Evolutionary conservation across 2,113 vertebrate species (phyloP), one percentile per base, ranked within the genome.

Genomic region (Chlorodrepanis virens): DNA sequence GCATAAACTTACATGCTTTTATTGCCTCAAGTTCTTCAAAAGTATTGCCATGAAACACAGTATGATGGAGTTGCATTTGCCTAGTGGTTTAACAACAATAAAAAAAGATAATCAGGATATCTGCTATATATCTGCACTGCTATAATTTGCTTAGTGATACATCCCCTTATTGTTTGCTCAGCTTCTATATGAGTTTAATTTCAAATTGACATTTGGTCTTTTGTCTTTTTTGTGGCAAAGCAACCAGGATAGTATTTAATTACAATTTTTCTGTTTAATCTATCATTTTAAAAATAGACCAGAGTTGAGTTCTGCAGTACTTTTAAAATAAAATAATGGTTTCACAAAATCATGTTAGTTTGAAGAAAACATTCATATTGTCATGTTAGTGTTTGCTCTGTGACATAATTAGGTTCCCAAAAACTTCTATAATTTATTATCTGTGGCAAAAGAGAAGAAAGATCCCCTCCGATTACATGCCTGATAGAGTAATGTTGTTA

Each of bases 401-500:
- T 92, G 91, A 84, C 86, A 82, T 84, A 91, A 95, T 89, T 89
- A 92, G 49, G 65, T 95, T 92, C 64, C 39, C 31, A 78, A 89
- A 94, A 89, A 87, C 28, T 54, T 84, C 47, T 63, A 5, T 78
- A 72, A 91, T 75, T 82, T 90, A 92, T 87, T 87, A 23, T 68
- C 76, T 81, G 24, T 67, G 69, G 22, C 42, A 74, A 75, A 35
- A 90, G 50, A 84, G 39, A 50, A 90, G 45, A 87, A 93, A 87
- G 6, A 40, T 90, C 40, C 19, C 27, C 14, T 81, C 33, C 2
- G 8, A 61, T 54, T 54, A 80, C 1, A 5, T 61, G 33, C 25
- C 85, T 88, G 25, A 44, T 21, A 63, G 59, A 42, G 52, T 35
- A 42, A 25, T 54, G 23, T 31, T 78, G 39, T 83, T 97, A 83